Base-by-base conservation (phyloP, 2,888 invertebrate genomes). In the Drosophila formosana region DNA sequence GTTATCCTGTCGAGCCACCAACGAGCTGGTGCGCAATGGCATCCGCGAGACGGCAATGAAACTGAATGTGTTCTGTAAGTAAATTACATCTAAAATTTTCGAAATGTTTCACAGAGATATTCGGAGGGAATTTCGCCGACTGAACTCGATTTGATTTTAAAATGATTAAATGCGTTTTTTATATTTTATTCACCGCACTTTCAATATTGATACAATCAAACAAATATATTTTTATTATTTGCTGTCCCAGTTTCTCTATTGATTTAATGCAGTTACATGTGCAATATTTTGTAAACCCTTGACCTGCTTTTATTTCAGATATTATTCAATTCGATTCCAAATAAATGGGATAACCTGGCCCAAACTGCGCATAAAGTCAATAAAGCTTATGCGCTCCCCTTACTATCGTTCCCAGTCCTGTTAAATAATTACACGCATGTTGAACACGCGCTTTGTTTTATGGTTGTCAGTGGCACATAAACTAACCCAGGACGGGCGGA, bases 31-130 rank as follows among this genome's bases (percentile, higher is more conserved):
- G 26, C 94, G 95, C 81, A 95, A 95, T 79, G 95, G 96, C 65
- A 94, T 95, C 25, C 94, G 95, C 70, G 97, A 98, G 92, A 95
- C 96, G 72, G 95, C 95, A 53, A 95, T 97, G 94, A 95, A 95
- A 90, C 94, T 98, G 66, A 96, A 97, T 93, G 95, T 98, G 78
- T 96, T 96, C 93, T 98, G 98, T 98, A 93, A 97, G 97, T 95
- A 92, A 6, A 26, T 13, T 18, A 4, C 18, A 39, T 28, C 9
- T 3, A 9, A 52, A 18, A 23, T 6, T n/a, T 28, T 6, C 5
- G 7, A 7, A 34, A 34, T 25, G 4, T n/a, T 50, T 3, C 13
- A 18, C 11, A n/a, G 2, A 47, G 9, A 1, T 5, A 49, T 18
- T 47, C 5, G 7, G 30, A 1, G 0, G 18, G 18, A 18, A 18